These are phyloP conservation scores for Hafferia zeledoni DNA, from an alignment of 2,797 vertebrate species.

Conservation along the genomic window DNA sequence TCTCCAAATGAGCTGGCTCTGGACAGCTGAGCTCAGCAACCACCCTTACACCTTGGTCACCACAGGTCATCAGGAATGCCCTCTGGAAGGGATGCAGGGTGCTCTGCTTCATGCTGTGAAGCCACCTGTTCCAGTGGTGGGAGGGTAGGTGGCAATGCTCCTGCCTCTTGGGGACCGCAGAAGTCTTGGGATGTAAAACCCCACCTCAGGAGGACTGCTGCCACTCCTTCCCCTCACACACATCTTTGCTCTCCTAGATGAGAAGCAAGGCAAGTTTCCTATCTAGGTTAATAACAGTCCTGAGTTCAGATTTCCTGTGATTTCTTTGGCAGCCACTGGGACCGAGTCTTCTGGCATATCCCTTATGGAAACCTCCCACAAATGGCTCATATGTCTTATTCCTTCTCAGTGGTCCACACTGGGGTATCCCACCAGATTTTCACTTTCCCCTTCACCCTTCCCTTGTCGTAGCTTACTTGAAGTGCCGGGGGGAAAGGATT, in stretches of 20 bases:
- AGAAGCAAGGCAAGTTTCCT: neutral
- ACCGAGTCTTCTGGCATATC: neutral
- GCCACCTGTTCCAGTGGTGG: fast-evolving
- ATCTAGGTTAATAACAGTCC: neutral
- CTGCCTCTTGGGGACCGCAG: fast-evolving
- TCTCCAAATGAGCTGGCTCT: neutral
- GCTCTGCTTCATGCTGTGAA: neutral
- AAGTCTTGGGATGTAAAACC: neutral
- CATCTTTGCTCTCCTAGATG: neutral
- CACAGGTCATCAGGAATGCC: neutral
- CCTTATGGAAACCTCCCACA: neutral
- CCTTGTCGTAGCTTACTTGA: fast-evolving
- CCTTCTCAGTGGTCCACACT: neutral
- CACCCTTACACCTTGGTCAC: neutral
- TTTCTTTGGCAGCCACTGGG: neutral
- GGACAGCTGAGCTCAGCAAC: neutral
- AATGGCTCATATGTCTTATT: neutral
- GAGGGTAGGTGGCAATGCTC: neutral
- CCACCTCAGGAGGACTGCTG: neutral
- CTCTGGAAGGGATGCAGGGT: neutral
- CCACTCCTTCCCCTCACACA: neutral
- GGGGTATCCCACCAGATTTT: neutral
- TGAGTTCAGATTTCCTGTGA: neutral
- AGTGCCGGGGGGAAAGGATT: neutral
- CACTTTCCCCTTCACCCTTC: neutral